Base-by-base conservation (phyloP, 2,888 invertebrate genomes). In the Helleia helle region DNA sequence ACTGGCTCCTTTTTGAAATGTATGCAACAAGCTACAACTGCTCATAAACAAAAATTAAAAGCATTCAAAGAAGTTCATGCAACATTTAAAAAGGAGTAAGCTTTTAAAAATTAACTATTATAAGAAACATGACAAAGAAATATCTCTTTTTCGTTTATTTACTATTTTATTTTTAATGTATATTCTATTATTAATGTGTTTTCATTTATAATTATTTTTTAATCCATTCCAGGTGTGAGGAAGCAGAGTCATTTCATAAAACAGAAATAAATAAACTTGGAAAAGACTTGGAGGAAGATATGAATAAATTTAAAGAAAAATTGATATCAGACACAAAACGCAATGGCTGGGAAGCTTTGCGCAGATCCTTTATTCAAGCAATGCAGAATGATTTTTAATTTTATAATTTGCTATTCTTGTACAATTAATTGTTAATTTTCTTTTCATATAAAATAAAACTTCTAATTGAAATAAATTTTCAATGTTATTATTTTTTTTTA, bases 381-480 rank as follows among this genome's bases (percentile, higher is more conserved):
- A 72, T 80, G 70, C 67, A 76, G 45, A 72, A 73, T 66, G 71
- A 74, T 53, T 62, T 71, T 50, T 74, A 63, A 59, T 44, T 38
- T 34, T 38, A 29, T 74, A 25, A 27, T 26, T 27, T 24, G n/a
- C n/a, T 13, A 13, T 42, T 28, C 27, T 15, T 30, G 4, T 30
- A n/a, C n/a, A n/a, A n/a, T 30, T 15, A 4, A 30, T 30, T 14
- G 8, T 4, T 4, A 15, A n/a, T 15, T 4, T 14, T 30, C 29
- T 30, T n/a, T n/a, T n/a, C n/a, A n/a, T n/a, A n/a, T n/a, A n/a
- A n/a, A n/a, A n/a, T n/a, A n/a, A n/a, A n/a, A n/a, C n/a, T n/a
- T n/a, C n/a, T n/a, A n/a, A n/a, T n/a, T n/a, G n/a, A n/a, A n/a
- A n/a, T n/a, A n/a, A n/a, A n/a, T n/a, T n/a, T n/a, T n/a, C n/a